A percentile compares a stretch with the other conserved stretches of the same genome.
phyloP scores from a whole-genome alignment of 2,888 invertebrate genomes.

The Pteria penguin region DNA sequence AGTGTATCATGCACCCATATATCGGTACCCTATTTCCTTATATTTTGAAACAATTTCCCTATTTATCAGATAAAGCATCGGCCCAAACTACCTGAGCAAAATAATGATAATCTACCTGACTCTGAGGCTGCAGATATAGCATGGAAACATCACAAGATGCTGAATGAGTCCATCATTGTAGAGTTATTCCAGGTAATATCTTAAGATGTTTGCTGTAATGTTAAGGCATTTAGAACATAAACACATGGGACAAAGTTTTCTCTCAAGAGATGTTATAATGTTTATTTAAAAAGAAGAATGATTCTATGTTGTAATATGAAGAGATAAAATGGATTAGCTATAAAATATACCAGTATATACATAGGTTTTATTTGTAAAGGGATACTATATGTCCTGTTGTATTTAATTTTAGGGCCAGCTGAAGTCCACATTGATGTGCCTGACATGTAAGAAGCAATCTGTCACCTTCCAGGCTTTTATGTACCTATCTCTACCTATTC shows the following conservation, averaged over 20 bases:
- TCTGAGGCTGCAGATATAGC: conserved; percentile 82
- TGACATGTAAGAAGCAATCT: conserved; percentile 87
- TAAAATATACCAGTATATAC: too few relatives aligned
- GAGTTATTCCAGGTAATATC: conserved; percentile 89
- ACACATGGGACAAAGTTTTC: too few relatives aligned
- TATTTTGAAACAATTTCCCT: conserved; percentile 19
- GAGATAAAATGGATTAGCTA: too few relatives aligned
- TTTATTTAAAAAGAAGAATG: too few relatives aligned
- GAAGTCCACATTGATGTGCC: conserved; percentile 89
- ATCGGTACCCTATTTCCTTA: neutral
- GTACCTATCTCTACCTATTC: conserved; percentile 88
- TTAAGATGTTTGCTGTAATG: too few relatives aligned
- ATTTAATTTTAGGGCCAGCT: conserved; percentile 85
- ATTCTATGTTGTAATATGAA: too few relatives aligned
- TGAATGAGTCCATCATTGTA: conserved; percentile 87
- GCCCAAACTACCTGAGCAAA: conserved; percentile 74
- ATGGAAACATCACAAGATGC: conserved; percentile 87
- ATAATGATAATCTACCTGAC: conserved; percentile 78
- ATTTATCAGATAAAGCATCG: conserved; percentile 68
- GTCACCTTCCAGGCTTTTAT: conserved; percentile 93
- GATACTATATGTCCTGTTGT: neutral
- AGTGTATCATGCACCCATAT: too few relatives aligned
- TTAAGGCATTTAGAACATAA: too few relatives aligned
- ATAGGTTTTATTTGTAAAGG: neutral
- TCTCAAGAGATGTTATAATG: too few relatives aligned